Percentiles rank a stretch among this genome's conserved stretches.
Conservation (phyloP, 2,113 vertebrate genomes). For the Chionis minor region DNA sequence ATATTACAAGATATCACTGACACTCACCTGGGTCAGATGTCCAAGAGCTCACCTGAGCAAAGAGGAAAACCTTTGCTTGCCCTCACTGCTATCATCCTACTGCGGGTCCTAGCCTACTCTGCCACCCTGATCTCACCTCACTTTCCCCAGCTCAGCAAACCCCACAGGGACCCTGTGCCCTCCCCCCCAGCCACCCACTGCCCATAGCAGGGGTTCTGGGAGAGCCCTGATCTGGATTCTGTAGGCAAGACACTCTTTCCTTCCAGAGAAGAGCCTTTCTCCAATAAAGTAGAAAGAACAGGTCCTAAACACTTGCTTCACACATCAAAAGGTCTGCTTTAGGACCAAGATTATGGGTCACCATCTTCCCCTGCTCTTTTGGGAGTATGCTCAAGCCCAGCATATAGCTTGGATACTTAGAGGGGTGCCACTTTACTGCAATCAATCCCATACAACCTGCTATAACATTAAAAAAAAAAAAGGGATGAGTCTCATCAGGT, state of each 20-base stretch:
- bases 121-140: background rate
- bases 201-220: background rate
- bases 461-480: background rate
- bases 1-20: background rate
- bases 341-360: background rate
- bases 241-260: background rate
- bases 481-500: background rate
- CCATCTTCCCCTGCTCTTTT: background rate
- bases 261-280: background rate
- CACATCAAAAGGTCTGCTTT: background rate
- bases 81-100: background rate
- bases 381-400: background rate
- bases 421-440: background rate
- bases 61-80: background rate
- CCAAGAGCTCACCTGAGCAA: background rate
- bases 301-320: background rate
- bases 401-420: background rate
- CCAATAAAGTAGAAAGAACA: background rate
- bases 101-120: background rate
- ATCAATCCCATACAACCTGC: background rate
- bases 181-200: background rate
- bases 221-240: background rate
- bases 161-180: background rate
- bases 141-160: background rate
- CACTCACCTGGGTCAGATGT: background rate